Evolutionary conservation across 1,140 invertebrate genomes (phyloP).

Genomic region (Bombus vancouverensis): DNA sequence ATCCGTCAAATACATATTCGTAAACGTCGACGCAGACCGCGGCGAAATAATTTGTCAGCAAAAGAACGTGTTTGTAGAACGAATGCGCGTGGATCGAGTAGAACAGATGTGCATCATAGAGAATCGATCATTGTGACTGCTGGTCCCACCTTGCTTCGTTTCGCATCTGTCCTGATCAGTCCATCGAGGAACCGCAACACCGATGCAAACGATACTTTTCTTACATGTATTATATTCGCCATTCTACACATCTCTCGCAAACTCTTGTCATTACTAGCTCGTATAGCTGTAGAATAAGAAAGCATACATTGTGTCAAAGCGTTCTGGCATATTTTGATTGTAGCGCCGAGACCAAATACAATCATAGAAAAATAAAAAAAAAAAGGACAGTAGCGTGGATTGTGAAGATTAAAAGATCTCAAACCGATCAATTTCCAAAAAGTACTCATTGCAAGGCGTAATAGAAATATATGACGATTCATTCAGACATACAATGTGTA

Average conservation of each 20-base stretch:
- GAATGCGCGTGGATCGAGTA: slow-evolving; percentile 46
- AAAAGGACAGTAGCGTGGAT: slow-evolving; percentile 19
- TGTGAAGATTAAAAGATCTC: not conserved
- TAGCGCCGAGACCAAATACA: not conserved
- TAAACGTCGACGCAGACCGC: not conserved
- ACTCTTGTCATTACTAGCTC: slow-evolving; percentile 45
- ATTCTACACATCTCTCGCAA: slow-evolving; percentile 54
- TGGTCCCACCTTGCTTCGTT: slow-evolving; percentile 81
- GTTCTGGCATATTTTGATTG: not conserved
- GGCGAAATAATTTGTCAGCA: not conserved
- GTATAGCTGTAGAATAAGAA: slow-evolving; percentile 57
- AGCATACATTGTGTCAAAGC: slow-evolving; percentile 27
- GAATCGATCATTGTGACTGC: slow-evolving; percentile 79
- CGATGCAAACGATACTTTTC: slow-evolving; percentile 48
- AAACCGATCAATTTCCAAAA: not conserved
- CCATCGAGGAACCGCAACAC: slow-evolving; percentile 54
- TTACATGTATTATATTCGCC: slow-evolving; percentile 43
- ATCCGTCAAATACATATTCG: not conserved
- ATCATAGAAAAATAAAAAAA: slow-evolving; percentile 5
- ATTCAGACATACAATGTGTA: not conserved
- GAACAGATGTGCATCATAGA: slow-evolving; percentile 46
- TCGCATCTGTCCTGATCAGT: slow-evolving; percentile 61
- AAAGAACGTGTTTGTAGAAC: not conserved
- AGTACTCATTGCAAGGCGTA: not conserved
- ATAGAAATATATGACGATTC: not conserved